Evolutionary conservation across 1,140 invertebrate genomes (phyloP).

Genomic region (Homarus americanus): DNA sequence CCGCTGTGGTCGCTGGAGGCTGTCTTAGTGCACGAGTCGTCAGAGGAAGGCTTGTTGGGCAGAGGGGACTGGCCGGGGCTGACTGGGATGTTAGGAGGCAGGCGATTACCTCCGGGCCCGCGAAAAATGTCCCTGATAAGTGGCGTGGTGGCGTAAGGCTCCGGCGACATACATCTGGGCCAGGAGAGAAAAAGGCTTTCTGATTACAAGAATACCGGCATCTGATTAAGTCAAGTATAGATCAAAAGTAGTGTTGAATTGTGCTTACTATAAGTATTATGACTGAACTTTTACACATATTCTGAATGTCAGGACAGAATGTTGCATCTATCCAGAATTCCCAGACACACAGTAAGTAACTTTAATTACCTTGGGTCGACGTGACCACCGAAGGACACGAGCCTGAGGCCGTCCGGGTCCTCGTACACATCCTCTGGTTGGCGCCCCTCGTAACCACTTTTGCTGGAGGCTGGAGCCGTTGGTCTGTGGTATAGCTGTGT

Average conservation of each 20-base stretch:
- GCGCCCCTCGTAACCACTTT: constrained; percentile 65
- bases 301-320: no score
- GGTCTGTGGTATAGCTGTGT: constrained; percentile 66
- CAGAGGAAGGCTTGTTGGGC: constrained; percentile 31
- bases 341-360: neutral
- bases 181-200: neutral
- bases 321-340: no score
- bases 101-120: constrained; percentile 49
- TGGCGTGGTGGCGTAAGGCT: constrained; percentile 77
- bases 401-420: constrained; percentile 73
- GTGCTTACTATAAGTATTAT: neutral
- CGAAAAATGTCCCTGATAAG: constrained; percentile 75
- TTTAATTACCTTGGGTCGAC: constrained; percentile 58
- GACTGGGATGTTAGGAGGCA: constrained; percentile 73
- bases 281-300: neutral
- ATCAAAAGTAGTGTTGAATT: neutral
- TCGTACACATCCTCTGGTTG: constrained; percentile 72
- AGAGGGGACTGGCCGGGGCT: constrained; percentile 43
- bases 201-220: neutral
- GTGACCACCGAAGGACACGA: constrained; percentile 72
- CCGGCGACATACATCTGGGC: constrained; percentile 75
- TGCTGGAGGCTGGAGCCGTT: constrained; percentile 47
- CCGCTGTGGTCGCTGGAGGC: constrained; percentile 50
- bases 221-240: neutral
- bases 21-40: constrained; percentile 51